Base-by-base conservation (phyloP, 2,888 invertebrate species). In the Yponomeuta sedellus region DNA sequence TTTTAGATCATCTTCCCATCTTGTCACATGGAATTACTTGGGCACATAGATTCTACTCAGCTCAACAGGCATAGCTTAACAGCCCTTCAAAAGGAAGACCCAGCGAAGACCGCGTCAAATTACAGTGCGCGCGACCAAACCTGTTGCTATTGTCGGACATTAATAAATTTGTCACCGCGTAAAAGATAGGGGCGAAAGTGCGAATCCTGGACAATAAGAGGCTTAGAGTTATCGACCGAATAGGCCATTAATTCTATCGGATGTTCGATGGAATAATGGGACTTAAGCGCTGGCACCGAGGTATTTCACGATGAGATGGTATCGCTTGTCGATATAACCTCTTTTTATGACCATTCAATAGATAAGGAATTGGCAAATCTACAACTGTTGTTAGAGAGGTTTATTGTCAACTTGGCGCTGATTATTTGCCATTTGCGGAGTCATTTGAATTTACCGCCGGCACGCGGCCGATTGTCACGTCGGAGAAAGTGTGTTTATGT, bases 131-230 rank as follows among this genome's bases (percentile, higher is more conserved):
- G 79, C 85, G 83, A 87, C 84, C 84, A 83, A 85, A 80, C 74
- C 80, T 80, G 82, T 79, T 83, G 79, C 81, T 79, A 52, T 77
- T 81, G 84, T 83, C 78, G 79, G 80, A 81, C 83, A 85, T 84
- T 85, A 88, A 89, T 90, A 91, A 91, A 91, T 90, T 91, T 90
- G 90, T 90, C 90, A 81, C 80, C 80, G 77, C 77, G 78, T 80
- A 83, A 85, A 81, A 86, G 90, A 88, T 88, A 88, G 85, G 86
- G 77, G 81, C 83, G 79, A 81, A 80, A 83, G 85, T 85, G 84
- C 81, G 83, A 83, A 80, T 79, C 80, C 76, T 77, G 83, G 85
- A 90, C 90, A 91, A 91, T 90, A 85, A 89, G 83, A 78, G 73
- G 77, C 77, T 73, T 78, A 88, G 88, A 91, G 79, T 89, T 90